Conservation (phyloP, 2,113 vertebrate genomes). For the Mionectes macconnelli region DNA sequence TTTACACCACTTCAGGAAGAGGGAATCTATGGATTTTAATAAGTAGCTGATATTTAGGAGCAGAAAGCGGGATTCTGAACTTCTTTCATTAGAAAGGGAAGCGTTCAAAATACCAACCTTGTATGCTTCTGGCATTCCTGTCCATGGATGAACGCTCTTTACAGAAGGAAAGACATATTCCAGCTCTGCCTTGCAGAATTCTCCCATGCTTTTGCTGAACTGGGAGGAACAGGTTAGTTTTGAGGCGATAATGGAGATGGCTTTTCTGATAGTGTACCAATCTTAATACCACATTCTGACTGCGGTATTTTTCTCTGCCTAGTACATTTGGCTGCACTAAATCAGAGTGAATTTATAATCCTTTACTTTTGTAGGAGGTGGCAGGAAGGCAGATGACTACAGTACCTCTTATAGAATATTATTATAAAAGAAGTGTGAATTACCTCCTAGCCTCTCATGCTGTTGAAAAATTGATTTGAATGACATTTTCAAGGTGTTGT, state of each 20-base stretch:
- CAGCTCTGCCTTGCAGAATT: neutral
- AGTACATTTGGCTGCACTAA: constrained; percentile 15
- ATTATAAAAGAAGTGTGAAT: constrained; percentile 67
- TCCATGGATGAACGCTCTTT: neutral
- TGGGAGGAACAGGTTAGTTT: neutral
- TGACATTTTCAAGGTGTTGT: constrained; percentile 55
- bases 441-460: constrained; percentile 51
- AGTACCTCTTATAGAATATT: constrained; percentile 61
- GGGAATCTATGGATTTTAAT: neutral
- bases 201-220: neutral
- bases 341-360: constrained; percentile 49
- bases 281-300: neutral
- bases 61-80: neutral
- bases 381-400: constrained; percentile 49
- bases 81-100: neutral
- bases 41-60: neutral
- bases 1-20: neutral
- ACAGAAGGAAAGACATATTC: neutral
- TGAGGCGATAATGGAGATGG: neutral
- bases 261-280: neutral
- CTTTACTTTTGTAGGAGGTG: constrained; percentile 44
- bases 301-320: constrained; percentile 33
- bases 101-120: neutral
- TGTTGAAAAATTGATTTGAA: constrained; percentile 50
- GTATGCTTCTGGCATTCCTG: neutral